Conservation (phyloP, 2,888 invertebrate species). For the Phortica magna region DNA sequence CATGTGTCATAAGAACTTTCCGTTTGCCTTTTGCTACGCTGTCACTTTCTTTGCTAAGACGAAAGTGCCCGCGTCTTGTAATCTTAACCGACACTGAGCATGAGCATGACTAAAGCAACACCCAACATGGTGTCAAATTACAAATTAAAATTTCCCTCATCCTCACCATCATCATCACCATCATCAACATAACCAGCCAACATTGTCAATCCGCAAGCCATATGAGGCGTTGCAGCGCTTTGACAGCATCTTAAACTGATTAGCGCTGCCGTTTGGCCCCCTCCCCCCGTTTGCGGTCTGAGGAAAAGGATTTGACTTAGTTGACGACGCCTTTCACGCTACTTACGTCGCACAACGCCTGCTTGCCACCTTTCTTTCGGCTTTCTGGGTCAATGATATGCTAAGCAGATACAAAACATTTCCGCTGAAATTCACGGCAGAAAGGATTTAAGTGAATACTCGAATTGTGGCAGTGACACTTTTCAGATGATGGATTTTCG, state of each 20-base stretch:
- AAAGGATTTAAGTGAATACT: slow-evolving; percentile 27
- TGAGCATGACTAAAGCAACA: slow-evolving; percentile 69
- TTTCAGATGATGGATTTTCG: slow-evolving; percentile 61
- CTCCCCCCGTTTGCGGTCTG: slow-evolving; percentile 30
- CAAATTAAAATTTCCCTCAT: slow-evolving; percentile 66
- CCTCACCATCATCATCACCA: slow-evolving; percentile 2
- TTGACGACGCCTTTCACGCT: slow-evolving; percentile 21
- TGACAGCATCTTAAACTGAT: slow-evolving; percentile 31
- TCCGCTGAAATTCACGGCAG: slow-evolving; percentile 17
- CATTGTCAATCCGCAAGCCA: background rate
- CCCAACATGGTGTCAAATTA: slow-evolving; percentile 72
- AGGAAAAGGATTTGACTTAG: slow-evolving; percentile 33
- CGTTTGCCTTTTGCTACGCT: background rate
- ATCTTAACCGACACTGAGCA: slow-evolving; percentile 62
- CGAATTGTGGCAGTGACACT: slow-evolving; percentile 64
- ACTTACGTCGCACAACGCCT: background rate
- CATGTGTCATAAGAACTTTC: background rate
- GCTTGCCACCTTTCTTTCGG: slow-evolving; percentile 40
- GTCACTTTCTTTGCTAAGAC: background rate
- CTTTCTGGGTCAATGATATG: slow-evolving; percentile 69
- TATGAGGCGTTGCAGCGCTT: background rate
- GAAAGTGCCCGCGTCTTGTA: slow-evolving; percentile 45
- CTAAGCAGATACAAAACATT: slow-evolving; percentile 55
- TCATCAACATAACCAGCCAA: background rate
- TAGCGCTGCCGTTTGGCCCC: slow-evolving; percentile 25